Evolutionary conservation across 2,797 vertebrate genomes (phyloP), one percentile per base, ranked within the genome.

Genomic region (Menidia menidia): DNA sequence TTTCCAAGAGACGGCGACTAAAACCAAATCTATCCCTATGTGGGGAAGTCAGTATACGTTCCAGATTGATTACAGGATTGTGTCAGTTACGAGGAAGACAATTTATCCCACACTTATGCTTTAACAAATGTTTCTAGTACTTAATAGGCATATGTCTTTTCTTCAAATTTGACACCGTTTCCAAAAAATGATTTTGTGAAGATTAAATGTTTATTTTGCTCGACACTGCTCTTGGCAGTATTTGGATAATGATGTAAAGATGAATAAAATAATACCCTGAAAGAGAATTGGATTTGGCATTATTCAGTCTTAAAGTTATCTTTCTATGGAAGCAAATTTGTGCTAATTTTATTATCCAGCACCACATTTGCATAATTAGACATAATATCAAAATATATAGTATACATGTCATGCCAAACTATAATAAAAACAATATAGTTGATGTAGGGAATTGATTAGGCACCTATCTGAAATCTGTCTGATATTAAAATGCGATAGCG

Each of bases 1-100:
- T 13, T 13, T 55, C 69, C 77, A 75, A 54, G 9, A 82, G 83
- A 77, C 12, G 51, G 75, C 55, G 53, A 70, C 47, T 65, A 61
- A 53, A 39, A 67, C 47, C 47, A 55, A 41, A 16, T 18, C 64
- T 61, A 42, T 0, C 39, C 9, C 35, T 33, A 2, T 57, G 3
- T 31, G 19, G 45, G 19, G 4, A 50, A 19, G 19, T 47, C 35
- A 10, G 8, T 51, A 39, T 39, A 39, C 5, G 7, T 39, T 39
- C 35, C 35, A 7, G 35, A 39, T 7, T 39, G 35, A 39, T 39
- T 7, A 7, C 35, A 39, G 35, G 35, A 39, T 39, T 39, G 35
- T 39, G 35, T 39, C 7, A 39, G 7, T 7, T 4, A 39, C 35
- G 7, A 10, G 35, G 35, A 39, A 39, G 35, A 39, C 35, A 9